Evolutionary conservation across 2,797 vertebrate species (phyloP), one percentile per base, ranked within the genome.

Genomic region (Nannoperca australis): DNA sequence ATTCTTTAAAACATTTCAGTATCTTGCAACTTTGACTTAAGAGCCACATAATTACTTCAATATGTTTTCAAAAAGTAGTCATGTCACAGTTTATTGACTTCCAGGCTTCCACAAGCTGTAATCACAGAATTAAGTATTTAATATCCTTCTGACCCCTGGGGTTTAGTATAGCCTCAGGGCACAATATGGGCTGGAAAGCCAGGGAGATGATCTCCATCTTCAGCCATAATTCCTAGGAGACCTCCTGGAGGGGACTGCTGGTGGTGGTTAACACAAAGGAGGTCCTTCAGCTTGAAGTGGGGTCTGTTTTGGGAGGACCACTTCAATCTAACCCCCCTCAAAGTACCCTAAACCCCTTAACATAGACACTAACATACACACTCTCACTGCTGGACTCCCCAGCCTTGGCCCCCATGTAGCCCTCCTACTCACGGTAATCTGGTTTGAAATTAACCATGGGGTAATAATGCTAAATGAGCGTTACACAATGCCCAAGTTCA

Each of bases 381-480:
- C 50, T 56, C 59, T 11, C 54, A 18, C 34, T 72, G 51, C 64
- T 65, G 24, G 76, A 68, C 32, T 50, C 1, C 69, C 62, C 24
- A 80, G 70, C 63, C 61, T 60, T 70, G 63, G 55, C 77, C 73
- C 36, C 78, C 32, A 30, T n/a, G 69, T 49, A 70, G 80, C 63
- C 66, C 17, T 73, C 76, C 81, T 51, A 69, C 66, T 90, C 84
- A 70, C 18, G 18, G 68, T 91, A 90, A 91, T 93, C 88, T 84
- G 86, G 87, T 92, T 90, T 86, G 88, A 94, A 92, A 95, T 93
- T 78, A 93, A 90, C 89, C 83, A 73, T n/a, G 77, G 83, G 81
- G 73, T 93, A 92, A 95, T 95, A 93, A 86, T 78, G 72, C 83
- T 91, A 87, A 93, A 94, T 90, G 74, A 91, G 79, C 45, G 70